A percentile compares a stretch with the other conserved stretches of the same genome.
These are phyloP conservation scores for Alcis repandata DNA, from an alignment of 2,888 invertebrate species.

Conservation along the genomic window DNA sequence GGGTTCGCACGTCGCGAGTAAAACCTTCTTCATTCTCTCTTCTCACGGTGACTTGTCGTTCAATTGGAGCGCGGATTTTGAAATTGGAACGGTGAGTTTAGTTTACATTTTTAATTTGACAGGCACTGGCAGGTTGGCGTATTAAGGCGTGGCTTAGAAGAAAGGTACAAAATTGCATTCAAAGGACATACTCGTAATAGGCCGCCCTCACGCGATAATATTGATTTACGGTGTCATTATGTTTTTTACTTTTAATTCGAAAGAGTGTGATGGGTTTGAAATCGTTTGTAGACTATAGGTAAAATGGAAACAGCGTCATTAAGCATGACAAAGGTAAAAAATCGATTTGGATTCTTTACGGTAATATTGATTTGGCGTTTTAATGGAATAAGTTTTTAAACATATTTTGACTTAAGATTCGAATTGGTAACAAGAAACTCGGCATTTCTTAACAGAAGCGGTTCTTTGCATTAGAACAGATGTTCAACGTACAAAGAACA, in stretches of 20 bases:
- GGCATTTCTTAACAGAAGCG: no score
- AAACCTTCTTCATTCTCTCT: conserved; percentile 45
- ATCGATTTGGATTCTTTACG: no score
- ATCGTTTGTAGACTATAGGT: no score
- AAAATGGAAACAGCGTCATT: no score
- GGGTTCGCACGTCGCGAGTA: conserved; percentile 61
- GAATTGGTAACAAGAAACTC: no score
- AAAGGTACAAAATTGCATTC: conserved; percentile 1
- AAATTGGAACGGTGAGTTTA: conserved; percentile 59
- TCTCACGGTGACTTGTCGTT: conserved; percentile 47
- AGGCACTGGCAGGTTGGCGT: not conserved
- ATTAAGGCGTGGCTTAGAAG: not conserved
- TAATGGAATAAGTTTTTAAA: no score
- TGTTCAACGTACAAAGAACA: no score
- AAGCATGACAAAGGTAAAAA: no score
- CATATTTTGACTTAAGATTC: no score
- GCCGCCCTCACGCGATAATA: not conserved
- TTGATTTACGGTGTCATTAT: not conserved
- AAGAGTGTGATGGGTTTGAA: no score
- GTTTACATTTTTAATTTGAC: conserved; percentile 3
- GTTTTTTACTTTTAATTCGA: not conserved
- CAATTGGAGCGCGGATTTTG: conserved; percentile 56
- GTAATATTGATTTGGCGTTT: no score
- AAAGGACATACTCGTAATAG: not conserved
- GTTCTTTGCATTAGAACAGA: no score